phyloP scores from a whole-genome alignment of 1,140 invertebrate species.

The Muscidifurax raptorellus region DNA sequence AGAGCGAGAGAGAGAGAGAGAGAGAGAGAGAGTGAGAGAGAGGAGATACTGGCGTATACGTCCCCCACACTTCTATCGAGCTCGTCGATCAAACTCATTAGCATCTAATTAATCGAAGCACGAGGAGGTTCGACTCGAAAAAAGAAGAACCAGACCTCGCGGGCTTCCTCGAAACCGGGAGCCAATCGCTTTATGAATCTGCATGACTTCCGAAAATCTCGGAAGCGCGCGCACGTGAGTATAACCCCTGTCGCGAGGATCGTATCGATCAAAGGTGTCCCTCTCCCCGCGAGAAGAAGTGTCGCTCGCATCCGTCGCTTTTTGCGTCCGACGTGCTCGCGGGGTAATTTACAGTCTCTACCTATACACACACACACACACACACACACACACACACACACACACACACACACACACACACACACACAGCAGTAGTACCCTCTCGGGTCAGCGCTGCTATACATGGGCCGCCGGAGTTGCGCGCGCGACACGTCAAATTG shows the following conservation, averaged over 20 bases:
- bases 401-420: not conserved
- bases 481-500: constrained; percentile 75
- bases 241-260: constrained; percentile 26
- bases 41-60: no score
- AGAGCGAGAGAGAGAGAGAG: no score
- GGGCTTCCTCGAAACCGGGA: constrained; percentile 23
- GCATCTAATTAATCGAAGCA: constrained; percentile 45
- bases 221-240: constrained; percentile 1
- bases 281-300: constrained; percentile 28
- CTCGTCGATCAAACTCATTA: constrained; percentile 40
- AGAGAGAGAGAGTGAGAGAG: no score
- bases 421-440: not conserved
- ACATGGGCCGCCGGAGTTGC: constrained; percentile 51
- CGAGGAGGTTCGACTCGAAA: not conserved
- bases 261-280: constrained; percentile 43
- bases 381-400: not conserved
- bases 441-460: constrained; percentile 1
- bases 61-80: not conserved
- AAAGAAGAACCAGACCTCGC: not conserved
- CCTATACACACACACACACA: not conserved
- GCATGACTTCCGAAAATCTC: constrained; percentile 53
- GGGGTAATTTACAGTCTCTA: constrained; percentile 47
- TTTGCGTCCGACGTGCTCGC: constrained; percentile 33
- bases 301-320: constrained; percentile 30
- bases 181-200: constrained; percentile 49